Evolutionary conservation across 53 echinoderm and acorn worm genomes (phyloP), one percentile per base, ranked within the genome.

Genomic region (Actinopyga echinites): DNA sequence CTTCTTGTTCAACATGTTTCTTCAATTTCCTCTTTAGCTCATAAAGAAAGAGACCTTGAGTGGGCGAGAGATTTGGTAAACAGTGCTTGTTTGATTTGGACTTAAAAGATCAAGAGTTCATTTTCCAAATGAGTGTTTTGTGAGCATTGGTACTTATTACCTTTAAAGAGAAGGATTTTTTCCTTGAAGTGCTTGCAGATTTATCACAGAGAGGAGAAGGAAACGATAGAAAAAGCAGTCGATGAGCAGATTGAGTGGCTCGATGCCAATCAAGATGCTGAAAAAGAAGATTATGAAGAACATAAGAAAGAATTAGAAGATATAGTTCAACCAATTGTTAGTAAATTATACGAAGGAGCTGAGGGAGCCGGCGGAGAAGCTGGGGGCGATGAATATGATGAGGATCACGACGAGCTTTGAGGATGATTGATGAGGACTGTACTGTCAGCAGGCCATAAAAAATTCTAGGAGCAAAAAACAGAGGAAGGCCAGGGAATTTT

Each of bases 231-330:
- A 57, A 69, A 74, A 77, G 97, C 93, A 0, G 86, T 91, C 1
- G 97, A 96, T 8, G 93, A 96, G 79, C 90, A 96, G 26, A 93
- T 96, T 25, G 93, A 96, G 54, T 96, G 97, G 97, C 81, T 96
- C 30, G 97, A 96, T 31, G 97, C 90, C 15, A 96, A 96, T 64
- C 92, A 87, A 53, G 97, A 96, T 79, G 97, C 93, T 43, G 97
- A 96, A 8, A 96, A 89, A 25, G 94, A 94, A 77, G 97, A 96
- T 0, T 96, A 80, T 85, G 81, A 94, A 69, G 86, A 91, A 57
- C 97, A 96, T 82, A 96, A 96, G 88, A 96, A 96, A 81, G 90
- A 90, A 84, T 80, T 96, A 54, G 97, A 96, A 86, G 92, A 87
- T 17, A 64, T 94, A 24, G 94, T 92, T 17, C 81, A 88, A 55